A percentile compares a stretch with the other conserved stretches of the same genome.
phyloP scores from a whole-genome alignment of 1,140 invertebrate species.

The Nephotettix cincticeps region DNA sequence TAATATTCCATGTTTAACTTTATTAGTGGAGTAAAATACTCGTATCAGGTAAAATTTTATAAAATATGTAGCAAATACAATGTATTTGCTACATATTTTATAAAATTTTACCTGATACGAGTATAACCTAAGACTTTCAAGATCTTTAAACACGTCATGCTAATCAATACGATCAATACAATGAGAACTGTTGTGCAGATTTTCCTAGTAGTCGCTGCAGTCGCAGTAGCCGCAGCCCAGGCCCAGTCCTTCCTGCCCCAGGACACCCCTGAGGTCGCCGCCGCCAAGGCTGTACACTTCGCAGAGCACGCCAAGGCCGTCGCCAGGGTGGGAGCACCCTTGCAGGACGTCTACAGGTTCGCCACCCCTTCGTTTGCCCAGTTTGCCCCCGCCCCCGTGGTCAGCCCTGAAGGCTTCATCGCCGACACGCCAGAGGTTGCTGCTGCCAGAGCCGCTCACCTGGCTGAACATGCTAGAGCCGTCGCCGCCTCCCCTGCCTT shows the following conservation, averaged over 20 bases:
- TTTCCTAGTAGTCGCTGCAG: neutral
- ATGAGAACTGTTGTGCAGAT: too few species aligned
- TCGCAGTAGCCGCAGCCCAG: neutral
- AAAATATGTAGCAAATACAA: too few species aligned
- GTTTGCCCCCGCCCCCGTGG: constrained; percentile 40
- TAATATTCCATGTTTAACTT: too few species aligned
- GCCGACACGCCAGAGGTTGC: constrained; percentile 54
- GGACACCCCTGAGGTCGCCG: constrained; percentile 59
- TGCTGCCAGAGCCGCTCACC: constrained; percentile 52
- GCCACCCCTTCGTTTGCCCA: constrained; percentile 45
- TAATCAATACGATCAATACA: too few species aligned
- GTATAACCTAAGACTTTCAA: too few species aligned
- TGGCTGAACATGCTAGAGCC: constrained; percentile 47
- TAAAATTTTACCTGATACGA: too few species aligned
- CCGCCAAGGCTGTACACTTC: constrained; percentile 57
- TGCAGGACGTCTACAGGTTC: constrained; percentile 32
- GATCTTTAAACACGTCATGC: too few species aligned
- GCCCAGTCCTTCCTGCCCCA: constrained; percentile 46
- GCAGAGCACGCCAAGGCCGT: constrained; percentile 51
- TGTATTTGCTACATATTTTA: too few species aligned
- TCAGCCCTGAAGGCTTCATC: constrained; percentile 43
- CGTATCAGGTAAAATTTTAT: too few species aligned
- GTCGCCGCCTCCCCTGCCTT: constrained; percentile 49
- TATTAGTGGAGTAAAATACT: too few species aligned
- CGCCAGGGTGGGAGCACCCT: constrained; percentile 44